A percentile compares a stretch with the other conserved stretches of the same genome.
Evolutionary conservation across 2,797 vertebrate genomes (phyloP).

Genomic region (Holocentrus rufus): DNA sequence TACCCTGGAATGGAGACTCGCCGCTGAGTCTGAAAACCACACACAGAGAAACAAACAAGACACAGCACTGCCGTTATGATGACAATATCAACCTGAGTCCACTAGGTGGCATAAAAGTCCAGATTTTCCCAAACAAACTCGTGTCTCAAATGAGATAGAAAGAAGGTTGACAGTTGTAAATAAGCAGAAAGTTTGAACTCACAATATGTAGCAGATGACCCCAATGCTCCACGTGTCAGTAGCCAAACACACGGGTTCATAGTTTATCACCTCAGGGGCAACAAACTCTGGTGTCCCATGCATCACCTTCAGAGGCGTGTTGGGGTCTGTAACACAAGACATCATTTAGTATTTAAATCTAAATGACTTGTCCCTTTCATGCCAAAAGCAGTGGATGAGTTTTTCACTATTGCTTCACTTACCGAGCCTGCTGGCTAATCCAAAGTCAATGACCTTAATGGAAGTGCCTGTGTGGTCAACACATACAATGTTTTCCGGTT

Average conservation of each 20-base stretch:
- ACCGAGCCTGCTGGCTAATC: constrained; percentile 86
- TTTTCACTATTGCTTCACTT: constrained; percentile 30
- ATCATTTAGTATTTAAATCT: background rate
- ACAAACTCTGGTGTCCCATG: constrained; percentile 92
- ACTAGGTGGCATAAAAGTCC: constrained; percentile 42
- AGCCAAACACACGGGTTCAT: constrained; percentile 81
- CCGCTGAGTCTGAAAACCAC: constrained; percentile 83
- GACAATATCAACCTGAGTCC: constrained; percentile 18
- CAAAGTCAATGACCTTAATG: constrained; percentile 91
- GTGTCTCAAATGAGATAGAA: too few species aligned
- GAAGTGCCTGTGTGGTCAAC: constrained; percentile 80
- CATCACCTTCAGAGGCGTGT: constrained; percentile 83
- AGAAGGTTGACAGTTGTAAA: background rate
- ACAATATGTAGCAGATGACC: constrained; percentile 93
- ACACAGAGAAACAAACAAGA: constrained; percentile 14
- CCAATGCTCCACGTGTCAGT: constrained; percentile 93
- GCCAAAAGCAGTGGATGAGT: background rate
- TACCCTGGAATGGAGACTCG: constrained; percentile 90
- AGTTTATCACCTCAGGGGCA: constrained; percentile 91
- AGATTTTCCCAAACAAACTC: background rate
- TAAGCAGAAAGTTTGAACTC: constrained; percentile 60
- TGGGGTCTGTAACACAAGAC: constrained; percentile 71
- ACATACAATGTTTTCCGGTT: constrained; percentile 92
- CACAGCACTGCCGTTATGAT: background rate
- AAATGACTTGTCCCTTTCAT: too few species aligned